Evolutionary conservation across 2,113 vertebrate species (phyloP), one percentile per base, ranked within the genome.

Genomic region (Nothocercus nigrocapillus): DNA sequence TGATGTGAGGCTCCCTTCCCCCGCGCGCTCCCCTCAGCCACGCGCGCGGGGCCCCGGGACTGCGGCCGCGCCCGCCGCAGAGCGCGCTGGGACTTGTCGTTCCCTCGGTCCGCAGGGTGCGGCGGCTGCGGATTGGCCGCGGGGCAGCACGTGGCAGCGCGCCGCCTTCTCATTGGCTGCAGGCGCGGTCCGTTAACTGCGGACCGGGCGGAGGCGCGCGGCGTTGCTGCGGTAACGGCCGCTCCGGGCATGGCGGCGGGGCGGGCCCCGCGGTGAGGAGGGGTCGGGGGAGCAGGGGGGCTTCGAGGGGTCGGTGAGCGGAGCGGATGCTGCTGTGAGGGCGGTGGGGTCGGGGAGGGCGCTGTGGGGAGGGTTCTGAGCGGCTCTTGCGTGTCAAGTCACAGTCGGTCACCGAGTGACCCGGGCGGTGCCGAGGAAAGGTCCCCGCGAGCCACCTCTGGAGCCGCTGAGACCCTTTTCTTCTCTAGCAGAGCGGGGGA

Each of bases 141-240:
- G 44, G 1, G 2, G 7, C 0, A 0, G 5, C 3, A 77, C 45
- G 78, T 58, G 36, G 0, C 0, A 8, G 0, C 2, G 2, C 4
- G 9, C 24, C 40, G 24, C 30, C 44, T 25, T 1, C 2, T 64
- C 63, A 93, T 84, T 95, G 90, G 82, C 6, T 5, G 3, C 1
- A 0, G 13, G 12, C 3, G 2, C 49, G 5, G 14, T 25, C 74
- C 28, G 84, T 92, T 93, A 86, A 2, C 28, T 5, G 1, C 5
- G 59, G 47, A 13, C 8, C 8, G 69, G 77, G 27, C 34, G 3
- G 44, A 14, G 25, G 18, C 3, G 32, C 13, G 38, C 42, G 30
- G 75, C 32, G 94, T 95, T 93, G 94, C 90, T 75, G 27, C n/a
- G 94, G 95, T 66, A 22, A 94, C 90, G 75, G 92, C 40, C 54